phyloP scores from a whole-genome alignment of 2,113 vertebrate genomes.

The Notarius quadriscutis region DNA sequence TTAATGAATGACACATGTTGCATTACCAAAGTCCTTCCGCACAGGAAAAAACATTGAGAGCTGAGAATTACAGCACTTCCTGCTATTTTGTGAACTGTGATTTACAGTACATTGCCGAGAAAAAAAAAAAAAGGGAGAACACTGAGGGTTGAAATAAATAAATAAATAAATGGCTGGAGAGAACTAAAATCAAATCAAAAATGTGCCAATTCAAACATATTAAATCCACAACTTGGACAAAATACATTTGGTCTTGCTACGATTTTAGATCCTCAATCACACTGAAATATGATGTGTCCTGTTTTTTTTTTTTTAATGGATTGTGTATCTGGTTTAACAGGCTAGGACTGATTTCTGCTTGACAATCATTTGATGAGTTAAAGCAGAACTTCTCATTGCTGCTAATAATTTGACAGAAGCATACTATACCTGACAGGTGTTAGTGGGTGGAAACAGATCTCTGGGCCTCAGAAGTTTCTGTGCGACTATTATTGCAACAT shows the following conservation, averaged over 20 bases:
- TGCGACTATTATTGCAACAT: not conserved
- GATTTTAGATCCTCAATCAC: not conserved
- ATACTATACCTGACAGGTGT: not conserved
- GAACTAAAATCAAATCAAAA: not conserved
- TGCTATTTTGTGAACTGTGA: not conserved
- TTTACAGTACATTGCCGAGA: not conserved
- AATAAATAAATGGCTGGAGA: not conserved
- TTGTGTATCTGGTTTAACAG: constrained; percentile 23
- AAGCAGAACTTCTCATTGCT: not conserved
- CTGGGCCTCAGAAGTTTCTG: not conserved
- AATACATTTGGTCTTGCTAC: not conserved
- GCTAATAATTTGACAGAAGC: not conserved
- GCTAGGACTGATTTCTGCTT: not conserved
- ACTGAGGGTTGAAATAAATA: too few species aligned
- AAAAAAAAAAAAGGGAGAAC: not conserved
- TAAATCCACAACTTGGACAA: not conserved
- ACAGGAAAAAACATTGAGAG: constrained; percentile 24
- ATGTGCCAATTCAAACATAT: not conserved
- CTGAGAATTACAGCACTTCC: constrained; percentile 36
- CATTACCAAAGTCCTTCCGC: not conserved
- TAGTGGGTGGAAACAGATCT: not conserved
- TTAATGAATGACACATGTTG: constrained; percentile 20
- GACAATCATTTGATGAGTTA: not conserved
- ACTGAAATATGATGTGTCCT: not conserved
- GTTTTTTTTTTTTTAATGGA: not conserved